A percentile compares a stretch with the other conserved stretches of the same genome.
Conservation (phyloP, 2,888 invertebrate genomes). For the Zygothrica quintamaculata region DNA sequence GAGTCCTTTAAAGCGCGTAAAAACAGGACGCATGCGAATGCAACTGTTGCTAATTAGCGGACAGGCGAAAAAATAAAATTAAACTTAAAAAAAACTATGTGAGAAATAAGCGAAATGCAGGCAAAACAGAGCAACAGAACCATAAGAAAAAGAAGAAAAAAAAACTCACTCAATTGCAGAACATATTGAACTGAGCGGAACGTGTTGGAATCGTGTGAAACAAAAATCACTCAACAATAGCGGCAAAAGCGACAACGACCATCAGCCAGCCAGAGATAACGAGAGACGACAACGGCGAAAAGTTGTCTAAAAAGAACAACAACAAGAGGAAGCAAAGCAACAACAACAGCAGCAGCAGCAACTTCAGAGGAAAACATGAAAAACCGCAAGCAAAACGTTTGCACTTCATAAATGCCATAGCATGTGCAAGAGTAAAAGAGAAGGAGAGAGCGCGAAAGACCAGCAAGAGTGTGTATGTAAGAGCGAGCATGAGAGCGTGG, state of each 20-base stretch:
- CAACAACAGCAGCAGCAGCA: constrained; percentile 23
- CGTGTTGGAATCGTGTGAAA: constrained; percentile 81
- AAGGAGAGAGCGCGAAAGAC: constrained; percentile 5
- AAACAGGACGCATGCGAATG: constrained; percentile 34
- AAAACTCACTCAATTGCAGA: constrained; percentile 49
- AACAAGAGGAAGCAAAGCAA: constrained; percentile 4
- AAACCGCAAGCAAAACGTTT: constrained; percentile 83
- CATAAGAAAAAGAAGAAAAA: constrained; percentile 10
- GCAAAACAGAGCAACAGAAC: not conserved
- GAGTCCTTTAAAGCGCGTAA: constrained; percentile 8
- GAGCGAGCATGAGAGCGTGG: constrained; percentile 4
- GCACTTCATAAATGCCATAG: constrained; percentile 81
- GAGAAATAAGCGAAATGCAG: not conserved
- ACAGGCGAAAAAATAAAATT: constrained; percentile 1
- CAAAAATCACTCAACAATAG: constrained; percentile 50
- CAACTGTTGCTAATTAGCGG: constrained; percentile 60
- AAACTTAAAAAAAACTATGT: constrained; percentile 24
- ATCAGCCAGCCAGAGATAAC: constrained; percentile 57
- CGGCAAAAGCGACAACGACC: constrained; percentile 31
- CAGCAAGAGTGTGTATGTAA: constrained; percentile 3
- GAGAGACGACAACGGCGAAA: constrained; percentile 71
- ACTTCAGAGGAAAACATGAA: constrained; percentile 55
- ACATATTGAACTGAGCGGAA: constrained; percentile 56
- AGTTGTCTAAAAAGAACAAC: constrained; percentile 62
- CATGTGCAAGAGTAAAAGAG: constrained; percentile 44